Base-by-base conservation (phyloP, 1,140 invertebrate species). In the Anastrepha ludens region DNA sequence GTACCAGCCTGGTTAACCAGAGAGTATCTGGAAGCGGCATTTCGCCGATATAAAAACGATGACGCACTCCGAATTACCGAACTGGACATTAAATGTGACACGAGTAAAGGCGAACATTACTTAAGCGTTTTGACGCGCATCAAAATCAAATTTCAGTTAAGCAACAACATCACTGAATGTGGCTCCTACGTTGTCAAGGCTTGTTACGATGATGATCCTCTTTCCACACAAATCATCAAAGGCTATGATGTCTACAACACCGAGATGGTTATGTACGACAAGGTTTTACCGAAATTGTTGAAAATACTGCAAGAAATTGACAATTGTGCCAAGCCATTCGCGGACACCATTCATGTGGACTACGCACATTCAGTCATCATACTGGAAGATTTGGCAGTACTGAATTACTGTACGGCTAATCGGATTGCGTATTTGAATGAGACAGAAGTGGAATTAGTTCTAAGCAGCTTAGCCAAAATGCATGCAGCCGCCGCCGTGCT, bases 391-490 rank as follows among this genome's bases (percentile, higher is more conserved):
- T 89, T 96, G 29, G 90, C 91, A 8, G 90, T 92, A 11, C 90
- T 89, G 50, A 93, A 94, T 1, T 95, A 94, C 89, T 89, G 90
- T 2, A 94, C 95, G 93, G 94, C 91, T 8, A 94, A 95, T 89
- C 92, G 95, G 60, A 89, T 93, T 17, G 91, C 91, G 55, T 94
- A 95, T 2, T 89, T 95, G 15, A 93, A 95, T 67, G 87, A 94
- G 17, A 90, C 94, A n/a, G 93, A 94, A 86, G 89, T 94, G 0
- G 93, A 93, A 59, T 70, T 93, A 50, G 91, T 93, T 0, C 89
- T 95, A 0, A 94, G 94, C 17, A 94, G 94, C 20, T 89, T 95
- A 81, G 95, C 94, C 1, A 94, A 94, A 58, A 95, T 95, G 90
- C 95, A 95, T 89, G 95, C 95, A 0, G 50, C 92, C 0, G 92